phyloP scores from a whole-genome alignment of 2,797 vertebrate genomes.

The Carapus acus region DNA sequence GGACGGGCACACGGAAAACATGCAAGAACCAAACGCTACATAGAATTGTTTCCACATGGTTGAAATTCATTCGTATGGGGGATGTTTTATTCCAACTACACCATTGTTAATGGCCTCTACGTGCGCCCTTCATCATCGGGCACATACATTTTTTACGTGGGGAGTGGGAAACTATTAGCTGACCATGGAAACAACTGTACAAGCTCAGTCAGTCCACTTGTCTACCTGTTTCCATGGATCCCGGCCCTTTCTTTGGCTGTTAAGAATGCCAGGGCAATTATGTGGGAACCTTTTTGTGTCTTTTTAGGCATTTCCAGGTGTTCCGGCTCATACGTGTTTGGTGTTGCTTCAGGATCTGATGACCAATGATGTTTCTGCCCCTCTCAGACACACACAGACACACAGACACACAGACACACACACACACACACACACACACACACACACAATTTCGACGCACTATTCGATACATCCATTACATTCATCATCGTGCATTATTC shows the following conservation, averaged over 20 bases:
- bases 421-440: conserved; percentile 28
- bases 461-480: conserved; percentile 56
- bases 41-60: conserved; percentile 16
- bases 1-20: conserved; percentile 6
- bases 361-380: conserved; percentile 17
- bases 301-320: conserved; percentile 18
- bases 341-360: conserved; percentile 19
- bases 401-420: conserved; percentile 32
- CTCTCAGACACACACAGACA: conserved; percentile 2
- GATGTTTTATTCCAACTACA: conserved; percentile 50
- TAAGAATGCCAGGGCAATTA: conserved; percentile 6
- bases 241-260: conserved; percentile 5
- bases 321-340: conserved; percentile 11
- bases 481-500: conserved; percentile 71
- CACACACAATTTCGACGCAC: conserved; percentile 59
- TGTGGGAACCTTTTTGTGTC: conserved; percentile 22
- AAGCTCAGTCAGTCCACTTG: conserved; percentile 37
- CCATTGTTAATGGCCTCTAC: conserved; percentile 47
- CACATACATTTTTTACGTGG: conserved; percentile 59
- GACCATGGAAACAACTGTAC: conserved; percentile 31
- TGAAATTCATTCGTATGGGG: conserved; percentile 35
- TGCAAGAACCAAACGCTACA: conserved; percentile 13
- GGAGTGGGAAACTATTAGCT: conserved; percentile 33
- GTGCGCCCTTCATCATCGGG: conserved; percentile 42
- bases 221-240: conserved; percentile 17